Percentiles rank a stretch among this genome's conserved stretches.
These are phyloP conservation scores for Coelinius sp. DNA, from an alignment of 2,888 invertebrate genomes.

Conservation along the genomic window DNA sequence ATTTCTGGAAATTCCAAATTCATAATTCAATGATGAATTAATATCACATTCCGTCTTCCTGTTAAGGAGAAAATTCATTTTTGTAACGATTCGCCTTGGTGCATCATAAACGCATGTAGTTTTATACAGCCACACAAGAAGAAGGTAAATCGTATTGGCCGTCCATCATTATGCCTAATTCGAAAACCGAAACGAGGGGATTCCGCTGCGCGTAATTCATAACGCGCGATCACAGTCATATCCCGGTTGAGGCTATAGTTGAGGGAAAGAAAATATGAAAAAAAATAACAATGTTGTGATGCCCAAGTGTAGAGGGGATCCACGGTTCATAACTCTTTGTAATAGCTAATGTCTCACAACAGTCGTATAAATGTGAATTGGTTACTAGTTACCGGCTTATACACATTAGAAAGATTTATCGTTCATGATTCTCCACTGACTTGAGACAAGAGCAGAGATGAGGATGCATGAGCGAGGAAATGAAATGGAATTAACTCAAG, in stretches of 20 bases:
- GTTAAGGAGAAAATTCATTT: background rate
- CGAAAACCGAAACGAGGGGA: constrained; percentile 46
- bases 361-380: constrained; percentile 68
- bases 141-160: background rate
- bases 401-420: constrained; percentile 66
- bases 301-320: constrained; percentile 23
- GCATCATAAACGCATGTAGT: background rate
- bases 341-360: constrained; percentile 68
- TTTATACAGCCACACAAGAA: background rate
- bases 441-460: constrained; percentile 34
- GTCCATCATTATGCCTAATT: constrained; percentile 39
- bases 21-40: background rate
- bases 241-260: constrained; percentile 32
- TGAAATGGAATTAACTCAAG: background rate
- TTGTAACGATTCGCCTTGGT: constrained; percentile 10
- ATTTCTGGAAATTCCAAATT: too few relatives aligned
- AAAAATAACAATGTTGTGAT: background rate
- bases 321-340: constrained; percentile 61
- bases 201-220: constrained; percentile 52
- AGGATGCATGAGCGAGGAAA: background rate
- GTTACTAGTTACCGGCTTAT: constrained; percentile 67
- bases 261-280: background rate
- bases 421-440: constrained; percentile 43
- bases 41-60: background rate
- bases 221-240: constrained; percentile 55